Evolutionary conservation across 2,888 invertebrate genomes (phyloP).

Genomic region (Orthosia incerta): DNA sequence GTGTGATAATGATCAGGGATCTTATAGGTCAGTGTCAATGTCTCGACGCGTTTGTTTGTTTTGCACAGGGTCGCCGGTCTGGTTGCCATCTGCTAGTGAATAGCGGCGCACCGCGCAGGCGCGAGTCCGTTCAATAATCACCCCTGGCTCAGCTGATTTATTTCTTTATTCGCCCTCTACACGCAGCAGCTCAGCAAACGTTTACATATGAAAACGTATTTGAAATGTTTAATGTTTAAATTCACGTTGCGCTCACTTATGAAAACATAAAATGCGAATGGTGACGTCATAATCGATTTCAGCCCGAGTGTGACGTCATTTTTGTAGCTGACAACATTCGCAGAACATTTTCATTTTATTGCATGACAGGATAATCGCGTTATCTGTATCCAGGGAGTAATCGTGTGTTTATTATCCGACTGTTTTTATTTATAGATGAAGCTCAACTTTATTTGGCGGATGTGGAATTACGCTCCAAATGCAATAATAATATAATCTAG

Average conservation of each 20-base stretch:
- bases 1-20: conserved; percentile 62
- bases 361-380: neutral
- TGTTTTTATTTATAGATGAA: conserved; percentile 8
- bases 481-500: neutral
- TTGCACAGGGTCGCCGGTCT: conserved; percentile 79
- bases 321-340: conserved; percentile 22
- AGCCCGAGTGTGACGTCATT: conserved; percentile 35
- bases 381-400: conserved; percentile 7
- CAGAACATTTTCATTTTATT: conserved; percentile 10
- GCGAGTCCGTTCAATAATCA: conserved; percentile 85
- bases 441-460: neutral
- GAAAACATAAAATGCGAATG: conserved; percentile 9
- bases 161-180: conserved; percentile 56
- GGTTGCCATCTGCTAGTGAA: conserved; percentile 66
- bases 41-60: conserved; percentile 85
- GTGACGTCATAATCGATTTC: conserved; percentile 47
- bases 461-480: neutral
- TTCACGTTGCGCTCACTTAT: conserved; percentile 9
- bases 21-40: conserved; percentile 84
- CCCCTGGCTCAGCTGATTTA: conserved; percentile 77
- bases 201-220: conserved; percentile 8
- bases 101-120: conserved; percentile 81
- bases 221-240: conserved; percentile 21
- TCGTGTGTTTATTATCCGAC: neutral
- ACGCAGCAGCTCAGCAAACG: conserved; percentile 34